Conservation (phyloP, 2,888 invertebrate genomes). For the Chymomyza procnemis region DNA sequence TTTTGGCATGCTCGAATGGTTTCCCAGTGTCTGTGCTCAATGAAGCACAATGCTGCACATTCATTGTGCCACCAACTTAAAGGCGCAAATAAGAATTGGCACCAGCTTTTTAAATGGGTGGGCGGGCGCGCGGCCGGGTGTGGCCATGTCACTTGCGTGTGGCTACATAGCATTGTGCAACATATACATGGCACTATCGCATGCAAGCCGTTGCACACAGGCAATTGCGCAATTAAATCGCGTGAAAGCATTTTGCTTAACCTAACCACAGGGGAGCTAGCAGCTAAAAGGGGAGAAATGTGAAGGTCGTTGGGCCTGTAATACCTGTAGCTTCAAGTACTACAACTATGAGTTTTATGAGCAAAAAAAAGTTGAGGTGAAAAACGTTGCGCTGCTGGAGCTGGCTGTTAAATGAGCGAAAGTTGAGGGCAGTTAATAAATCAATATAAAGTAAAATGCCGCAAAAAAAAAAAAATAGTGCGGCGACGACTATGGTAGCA, state of each 20-base stretch:
- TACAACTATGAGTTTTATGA: neutral
- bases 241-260: constrained; percentile 3
- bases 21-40: constrained; percentile 43
- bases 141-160: constrained; percentile 35
- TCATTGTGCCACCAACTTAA: constrained; percentile 30
- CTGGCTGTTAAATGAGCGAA: neutral
- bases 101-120: constrained; percentile 3
- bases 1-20: neutral
- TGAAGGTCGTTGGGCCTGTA: constrained; percentile 51
- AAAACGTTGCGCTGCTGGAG: neutral
- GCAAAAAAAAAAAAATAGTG: too few species aligned
- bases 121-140: too few species aligned
- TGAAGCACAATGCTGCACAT: constrained; percentile 47
- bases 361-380: neutral
- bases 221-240: constrained; percentile 58
- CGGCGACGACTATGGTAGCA: too few species aligned
- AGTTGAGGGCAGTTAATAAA: constrained; percentile 48
- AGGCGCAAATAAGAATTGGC: constrained; percentile 36
- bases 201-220: constrained; percentile 18
- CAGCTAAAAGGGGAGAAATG: neutral
- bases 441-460: constrained; percentile 21
- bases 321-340: neutral
- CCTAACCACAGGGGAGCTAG: constrained; percentile 33
- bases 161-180: neutral
- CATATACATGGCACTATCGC: neutral